Percentiles rank a stretch among this genome's conserved stretches.
These are phyloP conservation scores for Tonatia bakeri DNA, from an alignment of 2,113 vertebrate species.

Conservation along the genomic window DNA sequence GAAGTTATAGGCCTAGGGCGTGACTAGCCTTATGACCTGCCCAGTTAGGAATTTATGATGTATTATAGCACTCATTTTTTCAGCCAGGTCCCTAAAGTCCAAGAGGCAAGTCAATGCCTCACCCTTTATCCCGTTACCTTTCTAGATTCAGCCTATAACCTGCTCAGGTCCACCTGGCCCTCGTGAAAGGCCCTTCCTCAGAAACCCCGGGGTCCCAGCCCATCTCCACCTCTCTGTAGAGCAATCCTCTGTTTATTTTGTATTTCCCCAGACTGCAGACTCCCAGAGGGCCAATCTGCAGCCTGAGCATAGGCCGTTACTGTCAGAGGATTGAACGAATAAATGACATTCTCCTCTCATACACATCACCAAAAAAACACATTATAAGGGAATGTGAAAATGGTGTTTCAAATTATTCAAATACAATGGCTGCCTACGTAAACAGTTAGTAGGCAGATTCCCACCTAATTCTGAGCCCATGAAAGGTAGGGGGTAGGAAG, in stretches of 20 bases:
- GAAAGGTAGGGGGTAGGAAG: neutral
- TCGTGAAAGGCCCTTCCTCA: fast-evolving
- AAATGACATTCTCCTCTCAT: neutral
- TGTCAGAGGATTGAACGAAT: neutral
- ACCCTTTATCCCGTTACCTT: neutral
- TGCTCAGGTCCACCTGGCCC: neutral
- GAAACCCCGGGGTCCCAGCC: neutral
- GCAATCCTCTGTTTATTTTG: neutral
- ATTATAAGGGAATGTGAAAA: neutral
- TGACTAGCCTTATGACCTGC: neutral
- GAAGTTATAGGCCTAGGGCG: neutral
- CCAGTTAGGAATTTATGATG: neutral
- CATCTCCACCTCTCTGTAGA: neutral
- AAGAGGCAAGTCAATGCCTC: neutral
- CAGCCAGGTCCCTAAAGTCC: neutral
- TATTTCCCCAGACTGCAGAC: neutral
- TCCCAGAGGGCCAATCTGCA: neutral
- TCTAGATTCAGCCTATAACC: neutral
- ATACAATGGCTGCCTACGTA: neutral
- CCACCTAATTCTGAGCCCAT: neutral
- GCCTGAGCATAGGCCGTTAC: neutral
- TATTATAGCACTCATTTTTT: neutral
- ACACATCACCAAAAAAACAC: neutral
- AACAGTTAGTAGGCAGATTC: neutral
- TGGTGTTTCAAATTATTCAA: neutral